Evolutionary conservation across 2,888 invertebrate species (phyloP).

Genomic region (Pecten maximus): DNA sequence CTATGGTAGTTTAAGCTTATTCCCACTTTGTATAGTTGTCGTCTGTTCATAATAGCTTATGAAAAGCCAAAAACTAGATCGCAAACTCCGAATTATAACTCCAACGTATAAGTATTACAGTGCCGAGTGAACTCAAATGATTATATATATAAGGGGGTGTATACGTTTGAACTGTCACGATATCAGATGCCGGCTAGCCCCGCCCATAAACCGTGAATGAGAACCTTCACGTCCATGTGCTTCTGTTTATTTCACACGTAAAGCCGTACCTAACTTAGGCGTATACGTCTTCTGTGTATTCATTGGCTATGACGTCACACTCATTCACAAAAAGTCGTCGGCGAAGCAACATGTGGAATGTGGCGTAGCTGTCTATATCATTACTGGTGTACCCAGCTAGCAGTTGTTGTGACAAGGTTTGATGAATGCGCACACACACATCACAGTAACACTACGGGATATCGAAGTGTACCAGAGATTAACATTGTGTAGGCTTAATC

Average conservation of each 20-base stretch:
- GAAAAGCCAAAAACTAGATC: conserved; percentile 33
- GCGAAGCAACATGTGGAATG: conserved; percentile 13
- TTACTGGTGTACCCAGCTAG: not conserved
- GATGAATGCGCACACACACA: conserved; percentile 13
- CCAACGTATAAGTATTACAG: not conserved
- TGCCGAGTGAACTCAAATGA: conserved; percentile 22
- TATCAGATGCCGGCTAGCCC: not conserved
- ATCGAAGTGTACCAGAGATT: not conserved
- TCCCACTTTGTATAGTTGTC: conserved; percentile 13
- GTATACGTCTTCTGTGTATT: not conserved
- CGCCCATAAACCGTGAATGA: conserved; percentile 1
- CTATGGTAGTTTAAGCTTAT: not conserved
- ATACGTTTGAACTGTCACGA: conserved; percentile 36
- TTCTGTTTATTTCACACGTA: conserved; percentile 39
- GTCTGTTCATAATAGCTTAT: conserved; percentile 28
- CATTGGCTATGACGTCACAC: conserved; percentile 25
- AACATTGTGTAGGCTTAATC: not conserved
- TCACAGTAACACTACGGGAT: not conserved
- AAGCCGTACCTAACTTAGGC: conserved; percentile 23
- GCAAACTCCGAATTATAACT: conserved; percentile 7
- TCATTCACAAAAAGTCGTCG: conserved; percentile 29
- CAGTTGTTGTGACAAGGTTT: not conserved
- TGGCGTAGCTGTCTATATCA: not conserved
- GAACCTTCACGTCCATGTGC: conserved; percentile 38
- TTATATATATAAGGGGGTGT: conserved; percentile 39